These are phyloP conservation scores for Lacerta bilineata DNA, from an alignment of 2,797 vertebrate genomes.

Conservation along the genomic window DNA sequence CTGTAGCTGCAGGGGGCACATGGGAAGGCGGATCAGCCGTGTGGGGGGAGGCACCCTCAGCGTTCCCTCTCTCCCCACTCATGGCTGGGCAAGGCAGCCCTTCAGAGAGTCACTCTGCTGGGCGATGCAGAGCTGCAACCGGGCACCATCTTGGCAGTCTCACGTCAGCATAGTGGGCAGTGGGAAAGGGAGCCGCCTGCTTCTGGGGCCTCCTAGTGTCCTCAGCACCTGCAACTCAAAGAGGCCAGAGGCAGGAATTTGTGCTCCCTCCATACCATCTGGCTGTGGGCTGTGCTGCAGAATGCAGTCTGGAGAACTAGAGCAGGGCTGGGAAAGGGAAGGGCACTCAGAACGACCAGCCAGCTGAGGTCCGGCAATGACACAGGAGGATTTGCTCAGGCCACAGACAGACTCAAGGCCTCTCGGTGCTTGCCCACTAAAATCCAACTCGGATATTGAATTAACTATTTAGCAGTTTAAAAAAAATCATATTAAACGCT, in stretches of 20 bases:
- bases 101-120: too few relatives aligned
- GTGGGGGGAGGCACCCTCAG: background rate
- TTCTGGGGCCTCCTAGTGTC: background rate
- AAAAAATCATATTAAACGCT: too few relatives aligned
- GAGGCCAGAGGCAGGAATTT: background rate
- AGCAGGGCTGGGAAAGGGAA: background rate
- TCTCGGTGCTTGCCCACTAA: too few relatives aligned
- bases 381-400: too few relatives aligned
- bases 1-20: slow-evolving; percentile 86
- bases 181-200: background rate
- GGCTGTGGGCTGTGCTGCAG: background rate
- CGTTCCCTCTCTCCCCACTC: too few relatives aligned
- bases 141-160: background rate
- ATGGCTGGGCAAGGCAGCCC: background rate
- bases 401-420: too few relatives aligned
- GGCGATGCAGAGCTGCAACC: background rate
- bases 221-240: background rate
- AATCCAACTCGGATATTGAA: too few relatives aligned
- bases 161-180: background rate
- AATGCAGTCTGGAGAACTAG: too few relatives aligned
- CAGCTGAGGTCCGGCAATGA: too few relatives aligned
- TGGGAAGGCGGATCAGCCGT: background rate
- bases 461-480: too few relatives aligned
- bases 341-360: too few relatives aligned
- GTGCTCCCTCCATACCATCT: background rate